Percentiles rank a stretch among this genome's conserved stretches.
These are phyloP conservation scores for Perizoma flavofasciatum DNA, from an alignment of 2,888 invertebrate species.

Conservation along the genomic window DNA sequence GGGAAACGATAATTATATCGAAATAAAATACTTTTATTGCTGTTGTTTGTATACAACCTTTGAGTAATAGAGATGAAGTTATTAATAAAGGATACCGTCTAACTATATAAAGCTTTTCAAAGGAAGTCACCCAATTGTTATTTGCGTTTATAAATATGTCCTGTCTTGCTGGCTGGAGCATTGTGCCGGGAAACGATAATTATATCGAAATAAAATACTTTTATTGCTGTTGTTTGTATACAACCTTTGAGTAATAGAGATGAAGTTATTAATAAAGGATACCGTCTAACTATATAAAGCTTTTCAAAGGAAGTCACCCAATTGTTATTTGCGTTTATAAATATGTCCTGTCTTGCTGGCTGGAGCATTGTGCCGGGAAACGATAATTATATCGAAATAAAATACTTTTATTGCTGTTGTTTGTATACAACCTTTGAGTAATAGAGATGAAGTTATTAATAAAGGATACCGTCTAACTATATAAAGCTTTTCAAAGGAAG, in stretches of 20 bases:
- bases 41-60: neutral
- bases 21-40: slow-evolving; percentile 2
- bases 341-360: no score
- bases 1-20: slow-evolving; percentile 4
- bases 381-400: slow-evolving; percentile 2
- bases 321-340: no score
- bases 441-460: neutral
- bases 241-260: neutral
- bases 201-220: slow-evolving; percentile 1
- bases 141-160: no score
- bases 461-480: no score
- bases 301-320: no score
- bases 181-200: slow-evolving; percentile 2
- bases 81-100: no score
- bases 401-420: slow-evolving; percentile 1
- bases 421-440: neutral
- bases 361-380: neutral
- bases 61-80: neutral
- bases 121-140: no score
- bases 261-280: no score
- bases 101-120: no score
- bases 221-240: neutral
- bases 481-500: no score
- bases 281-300: no score
- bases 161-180: neutral